Conservation (phyloP, 2,113 vertebrate genomes). For the Suncus etruscus region DNA sequence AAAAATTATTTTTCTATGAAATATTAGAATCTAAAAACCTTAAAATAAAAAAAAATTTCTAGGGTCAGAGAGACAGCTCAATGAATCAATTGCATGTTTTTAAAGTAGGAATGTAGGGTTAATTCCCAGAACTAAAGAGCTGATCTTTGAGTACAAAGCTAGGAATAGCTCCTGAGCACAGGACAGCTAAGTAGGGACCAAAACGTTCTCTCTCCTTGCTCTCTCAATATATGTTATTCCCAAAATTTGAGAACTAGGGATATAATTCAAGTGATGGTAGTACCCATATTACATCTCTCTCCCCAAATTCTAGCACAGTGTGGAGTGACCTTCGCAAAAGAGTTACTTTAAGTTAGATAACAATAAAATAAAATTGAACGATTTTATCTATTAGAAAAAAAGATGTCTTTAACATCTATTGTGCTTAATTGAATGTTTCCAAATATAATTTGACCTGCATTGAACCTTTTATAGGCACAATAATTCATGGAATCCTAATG, state of each 20-base stretch:
- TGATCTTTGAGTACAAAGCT: no score
- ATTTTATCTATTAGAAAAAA: not conserved
- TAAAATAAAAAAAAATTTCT: not conserved
- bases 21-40: not conserved
- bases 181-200: no score
- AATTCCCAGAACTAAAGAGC: no score
- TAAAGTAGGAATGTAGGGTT: no score
- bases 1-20: not conserved
- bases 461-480: not conserved
- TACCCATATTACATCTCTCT: no score
- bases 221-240: not conserved
- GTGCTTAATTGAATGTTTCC: not conserved
- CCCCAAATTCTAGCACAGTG: no score
- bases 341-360: not conserved
- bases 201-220: not conserved
- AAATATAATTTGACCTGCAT: conserved; percentile 3
- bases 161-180: no score
- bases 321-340: no score
- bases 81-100: no score
- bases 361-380: not conserved
- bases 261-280: no score
- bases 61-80: no score
- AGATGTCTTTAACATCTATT: not conserved
- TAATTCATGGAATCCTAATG: not conserved
- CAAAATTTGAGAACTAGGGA: not conserved